Evolutionary conservation across 2,797 vertebrate genomes (phyloP).

Genomic region (Bucorvus abyssinicus): DNA sequence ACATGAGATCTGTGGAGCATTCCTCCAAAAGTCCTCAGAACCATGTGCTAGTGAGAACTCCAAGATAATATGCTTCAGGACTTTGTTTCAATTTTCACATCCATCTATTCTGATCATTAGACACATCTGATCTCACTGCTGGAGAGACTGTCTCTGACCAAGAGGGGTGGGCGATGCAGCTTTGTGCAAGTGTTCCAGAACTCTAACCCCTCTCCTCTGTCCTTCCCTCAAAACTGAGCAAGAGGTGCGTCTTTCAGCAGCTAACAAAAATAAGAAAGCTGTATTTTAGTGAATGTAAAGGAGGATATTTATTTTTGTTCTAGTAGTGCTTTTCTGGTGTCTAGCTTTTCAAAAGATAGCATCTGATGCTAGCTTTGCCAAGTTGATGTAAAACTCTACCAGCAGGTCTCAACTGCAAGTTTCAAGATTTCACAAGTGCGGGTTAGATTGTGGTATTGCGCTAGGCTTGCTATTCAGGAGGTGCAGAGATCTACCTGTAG

Average conservation of each 20-base stretch:
- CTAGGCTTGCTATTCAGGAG: not conserved
- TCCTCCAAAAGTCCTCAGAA: not conserved
- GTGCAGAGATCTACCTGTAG: not conserved
- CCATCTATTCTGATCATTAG: slow-evolving; percentile 55
- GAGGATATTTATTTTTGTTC: not conserved
- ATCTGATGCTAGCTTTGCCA: not conserved
- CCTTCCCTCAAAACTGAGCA: not conserved
- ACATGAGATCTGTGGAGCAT: not conserved
- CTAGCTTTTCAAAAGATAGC: not conserved
- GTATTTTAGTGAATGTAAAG: not conserved
- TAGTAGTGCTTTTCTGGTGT: not conserved
- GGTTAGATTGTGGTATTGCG: not conserved
- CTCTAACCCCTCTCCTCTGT: not conserved
- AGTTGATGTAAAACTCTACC: not conserved
- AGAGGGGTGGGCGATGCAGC: not conserved
- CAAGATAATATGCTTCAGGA: slow-evolving; percentile 30
- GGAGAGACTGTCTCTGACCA: not conserved
- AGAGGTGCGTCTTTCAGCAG: not conserved
- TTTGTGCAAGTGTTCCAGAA: slow-evolving; percentile 1
- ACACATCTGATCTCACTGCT: slow-evolving; percentile 24
- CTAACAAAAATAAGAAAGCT: not conserved
- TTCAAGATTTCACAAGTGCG: not conserved
- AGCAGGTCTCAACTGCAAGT: not conserved
- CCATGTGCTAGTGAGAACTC: slow-evolving; percentile 26
- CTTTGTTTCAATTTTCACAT: slow-evolving; percentile 39